Base-by-base conservation (phyloP, 2,888 invertebrate genomes). In the Drosophila siamana region DNA sequence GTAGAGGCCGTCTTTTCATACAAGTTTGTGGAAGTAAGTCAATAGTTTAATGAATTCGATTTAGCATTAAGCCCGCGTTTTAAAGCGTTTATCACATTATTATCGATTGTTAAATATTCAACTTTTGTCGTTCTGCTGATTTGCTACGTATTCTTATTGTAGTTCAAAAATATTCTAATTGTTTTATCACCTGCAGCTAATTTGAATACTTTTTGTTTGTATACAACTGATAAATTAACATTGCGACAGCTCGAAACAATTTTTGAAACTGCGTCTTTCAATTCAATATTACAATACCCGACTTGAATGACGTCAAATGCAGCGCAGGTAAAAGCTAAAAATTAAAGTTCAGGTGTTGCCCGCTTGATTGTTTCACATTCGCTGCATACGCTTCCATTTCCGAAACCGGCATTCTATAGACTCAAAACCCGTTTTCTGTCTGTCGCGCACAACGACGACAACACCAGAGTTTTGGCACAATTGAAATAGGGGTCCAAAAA, bases 351-450 rank as follows among this genome's bases (percentile, higher is more conserved):
- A 74, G 72, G 60, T 71, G 54, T 30, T 54, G 44, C n/a, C 41
- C 24, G 52, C 57, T 52, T 78, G 63, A 64, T 70, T 74, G 73
- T 74, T 78, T 74, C 54, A 64, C 67, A 69, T 68, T 62, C 62
- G 52, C 59, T 86, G 80, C 66, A 69, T 59, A 66, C 65, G 60
- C 67, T 76, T 69, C 22, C 66, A 33, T 33, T 33, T 33, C 33
- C n/a, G 55, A 60, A 78, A 72, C 83, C 88, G 83, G 80, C 83
- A 82, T 82, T 82, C 76, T 72, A 66, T 66, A 60, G 52, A 22
- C 38, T 16, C 41, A 30, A 79, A 82, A 82, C 82, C 69, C 63
- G 86, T 83, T 88, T 74, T 15, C 43, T 46, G 67, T 26, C n/a
- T 11, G 62, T 30, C 8, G 8, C 9, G 30, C 52, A 73, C 15